phyloP scores from a whole-genome alignment of 2,113 vertebrate species.

The Ochotona princeps region DNA sequence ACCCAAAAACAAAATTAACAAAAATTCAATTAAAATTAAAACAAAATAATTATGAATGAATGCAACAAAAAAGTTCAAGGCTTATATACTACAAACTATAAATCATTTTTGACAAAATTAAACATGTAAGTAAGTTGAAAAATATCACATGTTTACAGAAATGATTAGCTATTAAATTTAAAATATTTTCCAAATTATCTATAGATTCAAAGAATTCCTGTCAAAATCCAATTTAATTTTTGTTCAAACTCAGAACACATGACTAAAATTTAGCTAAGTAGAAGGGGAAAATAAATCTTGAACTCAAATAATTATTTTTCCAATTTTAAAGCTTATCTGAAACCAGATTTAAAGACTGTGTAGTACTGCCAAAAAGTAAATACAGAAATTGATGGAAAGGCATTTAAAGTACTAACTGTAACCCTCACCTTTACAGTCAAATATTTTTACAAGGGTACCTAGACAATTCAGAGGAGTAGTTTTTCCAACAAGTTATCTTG shows the following conservation, averaged over 20 bases:
- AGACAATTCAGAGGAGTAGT: neutral
- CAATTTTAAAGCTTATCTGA: neutral
- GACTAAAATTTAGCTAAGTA: neutral
- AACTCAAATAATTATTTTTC: neutral
- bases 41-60: neutral
- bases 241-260: neutral
- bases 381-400: neutral
- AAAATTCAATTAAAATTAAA: neutral
- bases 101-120: constrained; percentile 36
- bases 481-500: neutral
- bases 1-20: constrained; percentile 21
- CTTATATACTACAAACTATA: neutral
- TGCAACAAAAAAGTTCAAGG: neutral
- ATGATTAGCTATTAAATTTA: neutral
- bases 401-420: neutral
- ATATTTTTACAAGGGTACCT: neutral
- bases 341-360: neutral
- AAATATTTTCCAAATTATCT: neutral
- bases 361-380: neutral
- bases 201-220: neutral
- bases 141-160: neutral
- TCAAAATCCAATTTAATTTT: neutral
- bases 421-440: neutral
- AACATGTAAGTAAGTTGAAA: neutral
- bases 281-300: neutral